A percentile compares a stretch with the other conserved stretches of the same genome.
phyloP scores from a whole-genome alignment of 2,113 vertebrate species.

The Mionectes macconnelli region DNA sequence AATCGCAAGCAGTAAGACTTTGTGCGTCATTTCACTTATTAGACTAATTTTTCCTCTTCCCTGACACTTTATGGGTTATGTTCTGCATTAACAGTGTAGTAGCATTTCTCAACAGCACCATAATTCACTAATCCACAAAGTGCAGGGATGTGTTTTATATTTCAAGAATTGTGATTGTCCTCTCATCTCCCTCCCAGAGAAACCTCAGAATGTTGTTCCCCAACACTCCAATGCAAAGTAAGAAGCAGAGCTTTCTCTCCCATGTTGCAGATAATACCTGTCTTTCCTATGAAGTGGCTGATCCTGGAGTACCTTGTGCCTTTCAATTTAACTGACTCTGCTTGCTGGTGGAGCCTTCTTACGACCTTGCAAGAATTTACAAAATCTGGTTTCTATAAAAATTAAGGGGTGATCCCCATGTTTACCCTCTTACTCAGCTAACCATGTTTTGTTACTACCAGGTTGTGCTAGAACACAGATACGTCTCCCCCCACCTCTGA shows the following conservation, averaged over 20 bases:
- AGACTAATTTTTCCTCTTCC: constrained; percentile 1
- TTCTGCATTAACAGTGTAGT: neutral
- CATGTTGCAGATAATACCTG: constrained; percentile 10
- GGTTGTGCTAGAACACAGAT: neutral
- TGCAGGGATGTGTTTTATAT: neutral
- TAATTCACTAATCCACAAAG: constrained; percentile 5
- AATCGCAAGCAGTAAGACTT: neutral
- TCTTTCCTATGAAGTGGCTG: neutral
- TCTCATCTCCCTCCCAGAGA: neutral
- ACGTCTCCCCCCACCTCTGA: fast-evolving
- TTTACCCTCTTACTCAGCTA: constrained; percentile 15
- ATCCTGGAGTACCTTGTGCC: neutral
- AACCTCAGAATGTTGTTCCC: neutral
- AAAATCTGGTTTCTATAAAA: constrained; percentile 42
- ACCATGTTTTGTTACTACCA: neutral
- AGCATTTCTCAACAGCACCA: neutral
- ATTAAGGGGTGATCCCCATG: neutral
- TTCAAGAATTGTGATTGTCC: neutral
- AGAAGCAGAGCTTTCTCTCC: neutral
- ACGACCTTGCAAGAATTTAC: constrained; percentile 29
- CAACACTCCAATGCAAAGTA: neutral
- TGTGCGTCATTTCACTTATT: constrained; percentile 14
- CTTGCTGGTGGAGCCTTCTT: neutral
- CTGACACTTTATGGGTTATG: neutral
- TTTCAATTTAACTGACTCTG: constrained; percentile 31